A percentile compares a stretch with the other conserved stretches of the same genome.
Conservation (phyloP, 2,113 vertebrate genomes). For the Erythrolamprus reginae region DNA sequence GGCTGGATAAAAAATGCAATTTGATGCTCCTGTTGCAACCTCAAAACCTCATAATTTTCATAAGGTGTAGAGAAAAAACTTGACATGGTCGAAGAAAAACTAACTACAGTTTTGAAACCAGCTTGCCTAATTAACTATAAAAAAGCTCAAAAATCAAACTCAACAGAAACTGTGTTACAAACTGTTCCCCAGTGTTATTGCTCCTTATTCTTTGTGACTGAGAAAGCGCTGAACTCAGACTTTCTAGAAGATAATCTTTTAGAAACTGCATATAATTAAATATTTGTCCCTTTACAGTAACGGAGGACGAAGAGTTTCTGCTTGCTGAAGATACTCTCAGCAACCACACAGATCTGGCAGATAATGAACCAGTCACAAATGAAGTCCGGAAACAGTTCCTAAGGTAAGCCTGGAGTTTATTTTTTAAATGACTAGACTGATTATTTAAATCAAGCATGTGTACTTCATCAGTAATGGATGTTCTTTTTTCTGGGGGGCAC, state of each 20-base stretch:
- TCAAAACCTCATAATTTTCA: no score
- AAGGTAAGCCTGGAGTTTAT: slow-evolving; percentile 67
- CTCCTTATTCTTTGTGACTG: neutral
- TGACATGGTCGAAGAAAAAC: no score
- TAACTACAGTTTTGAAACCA: no score
- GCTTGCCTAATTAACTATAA: no score
- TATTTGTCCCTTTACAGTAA: slow-evolving; percentile 47
- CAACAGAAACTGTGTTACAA: no score
- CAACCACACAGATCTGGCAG: slow-evolving; percentile 83
- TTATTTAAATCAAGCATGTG: neutral
- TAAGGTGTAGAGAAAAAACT: no score
- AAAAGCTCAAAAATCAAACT: no score
- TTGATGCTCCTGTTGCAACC: no score
- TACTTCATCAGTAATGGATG: slow-evolving; percentile 8
- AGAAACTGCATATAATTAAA: slow-evolving; percentile 14
- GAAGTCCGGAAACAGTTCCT: slow-evolving; percentile 86
- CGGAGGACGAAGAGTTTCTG: slow-evolving; percentile 74
- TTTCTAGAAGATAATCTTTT: neutral
- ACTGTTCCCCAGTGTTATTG: no score
- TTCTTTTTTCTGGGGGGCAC: slow-evolving; percentile 12
- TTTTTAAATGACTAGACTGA: neutral
- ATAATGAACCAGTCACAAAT: slow-evolving; percentile 75
- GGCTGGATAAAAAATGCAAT: no score
- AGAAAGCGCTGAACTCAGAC: neutral
- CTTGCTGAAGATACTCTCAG: slow-evolving; percentile 85